Evolutionary conservation across 2,113 vertebrate species (phyloP).

Genomic region (Dryoscopus gambensis): DNA sequence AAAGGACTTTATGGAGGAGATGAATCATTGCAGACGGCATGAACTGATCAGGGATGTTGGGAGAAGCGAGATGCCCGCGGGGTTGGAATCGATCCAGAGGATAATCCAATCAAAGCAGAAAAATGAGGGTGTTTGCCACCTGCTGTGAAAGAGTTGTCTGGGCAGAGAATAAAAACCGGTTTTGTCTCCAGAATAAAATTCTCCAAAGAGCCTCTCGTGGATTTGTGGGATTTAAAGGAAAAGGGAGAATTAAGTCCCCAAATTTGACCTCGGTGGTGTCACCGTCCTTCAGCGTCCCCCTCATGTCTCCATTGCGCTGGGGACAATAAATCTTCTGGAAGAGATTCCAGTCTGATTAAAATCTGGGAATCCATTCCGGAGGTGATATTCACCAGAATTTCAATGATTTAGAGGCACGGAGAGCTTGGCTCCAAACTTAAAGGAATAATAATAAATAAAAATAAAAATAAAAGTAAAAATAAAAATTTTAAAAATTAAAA

Average conservation of each 20-base stretch:
- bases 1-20: not conserved
- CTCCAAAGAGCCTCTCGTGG: not conserved
- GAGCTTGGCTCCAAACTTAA: not conserved
- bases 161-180: not conserved
- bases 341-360: not conserved
- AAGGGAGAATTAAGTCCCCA: not conserved
- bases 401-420: not conserved
- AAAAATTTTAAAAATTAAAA: not conserved
- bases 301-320: accelerated
- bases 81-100: not conserved
- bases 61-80: not conserved
- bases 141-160: not conserved
- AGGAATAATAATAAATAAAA: not conserved
- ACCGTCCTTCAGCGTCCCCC: not conserved
- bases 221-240: not conserved
- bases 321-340: not conserved
- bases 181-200: not conserved
- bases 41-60: not conserved
- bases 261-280: not conserved
- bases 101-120: not conserved
- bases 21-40: not conserved
- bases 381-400: not conserved
- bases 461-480: not conserved
- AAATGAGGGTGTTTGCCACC: not conserved
- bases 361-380: not conserved